Percentiles rank a stretch among this genome's conserved stretches.
phyloP scores from a whole-genome alignment of 2,888 invertebrate genomes.

The Nephrotoma guestfalica region DNA sequence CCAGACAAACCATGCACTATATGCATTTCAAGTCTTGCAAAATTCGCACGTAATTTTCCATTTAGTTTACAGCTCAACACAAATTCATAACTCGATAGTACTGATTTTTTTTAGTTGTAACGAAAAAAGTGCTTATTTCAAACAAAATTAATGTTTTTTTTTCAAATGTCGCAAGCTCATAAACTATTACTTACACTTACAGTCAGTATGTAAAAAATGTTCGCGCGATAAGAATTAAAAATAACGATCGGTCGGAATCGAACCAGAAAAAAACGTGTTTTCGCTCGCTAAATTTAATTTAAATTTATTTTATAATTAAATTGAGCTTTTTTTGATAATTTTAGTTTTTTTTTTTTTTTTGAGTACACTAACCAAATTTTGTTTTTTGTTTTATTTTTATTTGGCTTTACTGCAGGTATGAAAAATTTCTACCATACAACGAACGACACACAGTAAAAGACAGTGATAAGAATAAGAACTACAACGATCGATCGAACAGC shows the following conservation, averaged over 20 bases:
- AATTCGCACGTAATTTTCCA: background rate
- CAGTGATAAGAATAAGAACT: background rate
- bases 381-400: background rate
- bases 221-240: background rate
- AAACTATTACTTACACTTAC: background rate
- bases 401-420: background rate
- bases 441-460: background rate
- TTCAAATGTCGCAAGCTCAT: background rate
- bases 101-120: background rate
- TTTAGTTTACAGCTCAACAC: background rate
- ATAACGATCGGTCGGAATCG: background rate
- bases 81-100: background rate
- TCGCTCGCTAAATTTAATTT: background rate
- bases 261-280: background rate
- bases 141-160: background rate
- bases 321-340: background rate
- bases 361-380: background rate
- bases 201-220: background rate
- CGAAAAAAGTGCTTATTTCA: background rate
- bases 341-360: background rate
- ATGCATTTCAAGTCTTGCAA: background rate
- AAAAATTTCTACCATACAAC: background rate
- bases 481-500: background rate
- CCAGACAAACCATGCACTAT: background rate
- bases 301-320: background rate